Base-by-base conservation (phyloP, 2,113 vertebrate species). In the Ciconia maguari region DNA sequence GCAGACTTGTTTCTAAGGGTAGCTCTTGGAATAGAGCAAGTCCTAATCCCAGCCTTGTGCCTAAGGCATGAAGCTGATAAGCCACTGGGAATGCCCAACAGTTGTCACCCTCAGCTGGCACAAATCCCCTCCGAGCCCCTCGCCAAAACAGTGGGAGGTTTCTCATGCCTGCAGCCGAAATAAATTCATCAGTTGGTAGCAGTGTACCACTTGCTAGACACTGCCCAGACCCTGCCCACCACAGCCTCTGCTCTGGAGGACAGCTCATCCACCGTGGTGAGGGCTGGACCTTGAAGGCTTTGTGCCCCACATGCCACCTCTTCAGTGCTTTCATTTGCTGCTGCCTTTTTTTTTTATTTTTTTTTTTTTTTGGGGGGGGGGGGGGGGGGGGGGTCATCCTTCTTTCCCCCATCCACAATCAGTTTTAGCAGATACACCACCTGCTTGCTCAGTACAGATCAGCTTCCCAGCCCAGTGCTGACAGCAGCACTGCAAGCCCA, bases 51-150 rank as follows among this genome's bases (percentile, higher is more conserved):
- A 57, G 86, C 71, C n/a, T 87, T 60, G 30, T 66, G 64, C 76
- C 57, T 68, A 87, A 87, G 8, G 83, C 88, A 96, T 9, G 14
- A 97, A 52, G 77, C 32, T 57, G 55, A 29, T 96, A 86, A 95
- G 57, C 83, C 80, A 74, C 48, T 34, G 77, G 48, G 80, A 94
- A 96, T 81, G 69, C 55, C 86, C 94, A 96, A 91, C 92, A 95
- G 90, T 93, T 96, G 96, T 95, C 92, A 89, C 17, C 5, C 34
- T 29, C 80, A 93, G 66, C 79, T 93, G 65, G 79, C 71, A 93
- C 19, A 96, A 93, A 95, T 88, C 90, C 90, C 58, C 49, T 79
- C 48, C 6, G 2, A 91, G 74, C 82, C 84, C 83, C 87, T 82
- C 13, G 1, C 30, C 41, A 22, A 82, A 94, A 84, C 71, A 75